Percentiles rank a stretch among this genome's conserved stretches.
phyloP scores from a whole-genome alignment of 2,797 vertebrate genomes.

The Botia kubotai region DNA sequence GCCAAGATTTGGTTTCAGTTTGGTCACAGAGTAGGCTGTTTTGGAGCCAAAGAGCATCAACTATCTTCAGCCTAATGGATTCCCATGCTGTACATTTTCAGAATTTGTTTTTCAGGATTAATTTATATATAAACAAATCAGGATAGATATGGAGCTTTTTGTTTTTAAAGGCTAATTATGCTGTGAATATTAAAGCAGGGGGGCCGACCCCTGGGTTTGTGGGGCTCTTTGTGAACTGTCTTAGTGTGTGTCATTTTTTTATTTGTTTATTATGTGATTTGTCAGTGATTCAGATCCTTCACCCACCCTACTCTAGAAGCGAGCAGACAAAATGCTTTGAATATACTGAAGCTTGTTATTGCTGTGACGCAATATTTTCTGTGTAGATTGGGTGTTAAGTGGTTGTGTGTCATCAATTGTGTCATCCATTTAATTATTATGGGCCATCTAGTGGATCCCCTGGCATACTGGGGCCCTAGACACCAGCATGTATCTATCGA shows the following conservation, averaged over 20 bases:
- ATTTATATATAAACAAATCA: background rate
- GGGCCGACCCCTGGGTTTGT: background rate
- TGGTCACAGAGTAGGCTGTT: slow-evolving; percentile 47
- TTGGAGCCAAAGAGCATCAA: slow-evolving; percentile 31
- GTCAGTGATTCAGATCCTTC: too few relatives aligned
- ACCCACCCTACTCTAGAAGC: too few relatives aligned
- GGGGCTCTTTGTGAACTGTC: background rate
- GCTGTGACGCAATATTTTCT: background rate
- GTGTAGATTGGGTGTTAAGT: too few relatives aligned
- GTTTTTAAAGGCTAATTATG: slow-evolving; percentile 3
- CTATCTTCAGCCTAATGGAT: slow-evolving; percentile 21
- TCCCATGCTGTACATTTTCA: slow-evolving; percentile 36
- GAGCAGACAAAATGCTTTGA: too few relatives aligned
- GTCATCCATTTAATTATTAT: background rate
- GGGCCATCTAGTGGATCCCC: background rate
- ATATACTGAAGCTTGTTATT: too few relatives aligned
- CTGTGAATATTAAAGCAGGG: background rate
- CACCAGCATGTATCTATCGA: background rate
- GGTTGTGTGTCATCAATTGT: background rate
- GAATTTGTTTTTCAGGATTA: slow-evolving; percentile 23
- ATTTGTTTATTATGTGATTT: too few relatives aligned
- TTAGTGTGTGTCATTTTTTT: too few relatives aligned
- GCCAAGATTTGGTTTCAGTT: slow-evolving; percentile 44
- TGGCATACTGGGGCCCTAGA: background rate
- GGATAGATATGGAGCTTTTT: slow-evolving; percentile 9